Percentiles rank a stretch among this genome's conserved stretches.
Evolutionary conservation across 2,113 vertebrate species (phyloP).

Genomic region (Ceratotherium simum): DNA sequence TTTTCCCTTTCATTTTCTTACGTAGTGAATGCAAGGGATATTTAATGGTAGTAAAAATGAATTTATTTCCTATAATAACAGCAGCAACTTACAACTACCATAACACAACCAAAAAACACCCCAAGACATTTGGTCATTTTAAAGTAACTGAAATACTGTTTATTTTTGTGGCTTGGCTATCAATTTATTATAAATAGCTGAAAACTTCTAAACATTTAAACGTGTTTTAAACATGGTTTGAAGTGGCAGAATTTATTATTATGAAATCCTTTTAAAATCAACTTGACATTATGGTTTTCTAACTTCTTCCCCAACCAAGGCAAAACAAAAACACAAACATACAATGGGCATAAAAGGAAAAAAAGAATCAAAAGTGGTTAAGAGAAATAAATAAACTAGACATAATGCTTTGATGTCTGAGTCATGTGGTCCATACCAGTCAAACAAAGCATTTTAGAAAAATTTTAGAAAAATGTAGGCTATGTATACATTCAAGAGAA

Average conservation of each 20-base stretch:
- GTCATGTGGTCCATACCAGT: not conserved
- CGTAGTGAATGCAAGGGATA: not conserved
- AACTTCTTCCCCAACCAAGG: constrained; percentile 20
- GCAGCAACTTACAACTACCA: constrained; percentile 11
- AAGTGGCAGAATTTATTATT: constrained; percentile 62
- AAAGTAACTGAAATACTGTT: constrained; percentile 57
- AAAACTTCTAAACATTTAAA: constrained; percentile 60
- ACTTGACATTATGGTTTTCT: constrained; percentile 54
- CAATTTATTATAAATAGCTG: constrained; percentile 13
- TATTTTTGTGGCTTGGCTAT: constrained; percentile 22
- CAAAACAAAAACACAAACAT: constrained; percentile 66
- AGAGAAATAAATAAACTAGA: constrained; percentile 49
- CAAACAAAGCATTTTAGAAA: constrained; percentile 34
- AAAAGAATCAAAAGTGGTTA: constrained; percentile 11
- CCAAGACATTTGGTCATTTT: constrained; percentile 46
- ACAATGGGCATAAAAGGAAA: not conserved
- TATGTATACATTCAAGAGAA: not conserved
- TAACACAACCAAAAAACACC: not conserved
- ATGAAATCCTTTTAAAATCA: constrained; percentile 60
- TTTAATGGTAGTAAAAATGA: constrained; percentile 41
- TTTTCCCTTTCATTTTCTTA: constrained; percentile 8
- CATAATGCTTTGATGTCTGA: not conserved
- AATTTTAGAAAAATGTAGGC: not conserved
- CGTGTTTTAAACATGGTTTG: constrained; percentile 48
- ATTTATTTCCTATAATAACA: constrained; percentile 26